Conservation (phyloP, 1,140 invertebrate genomes). For the Diabrotica virgifera region DNA sequence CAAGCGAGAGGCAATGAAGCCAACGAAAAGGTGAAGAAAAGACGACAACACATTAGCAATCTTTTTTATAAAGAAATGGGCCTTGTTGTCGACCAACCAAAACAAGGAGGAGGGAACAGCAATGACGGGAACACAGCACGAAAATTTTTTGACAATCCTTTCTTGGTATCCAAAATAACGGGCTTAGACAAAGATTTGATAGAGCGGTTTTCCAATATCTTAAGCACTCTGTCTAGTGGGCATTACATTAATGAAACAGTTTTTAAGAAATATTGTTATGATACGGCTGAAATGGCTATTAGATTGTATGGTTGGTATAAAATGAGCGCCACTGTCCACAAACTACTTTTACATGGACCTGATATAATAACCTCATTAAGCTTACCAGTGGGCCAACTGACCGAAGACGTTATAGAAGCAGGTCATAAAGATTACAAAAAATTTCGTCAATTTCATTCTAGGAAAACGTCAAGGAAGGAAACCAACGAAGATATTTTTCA, state of each 20-base stretch:
- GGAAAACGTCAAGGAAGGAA: neutral
- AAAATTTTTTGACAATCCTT: slow-evolving; percentile 41
- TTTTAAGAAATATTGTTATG: slow-evolving; percentile 5
- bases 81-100: too few relatives aligned
- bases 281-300: slow-evolving; percentile 13
- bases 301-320: slow-evolving; percentile 14
- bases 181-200: slow-evolving; percentile 39
- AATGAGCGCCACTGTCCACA: slow-evolving; percentile 18
- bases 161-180: slow-evolving; percentile 38
- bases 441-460: too few relatives aligned
- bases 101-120: too few relatives aligned
- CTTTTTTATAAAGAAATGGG: slow-evolving; percentile 23
- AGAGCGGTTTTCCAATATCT: slow-evolving; percentile 26
- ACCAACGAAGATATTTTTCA: slow-evolving; percentile 1
- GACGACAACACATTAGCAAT: slow-evolving; percentile 10
- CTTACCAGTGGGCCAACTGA: slow-evolving; percentile 14
- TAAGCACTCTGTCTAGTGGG: slow-evolving; percentile 1
- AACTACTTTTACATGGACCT: slow-evolving; percentile 16
- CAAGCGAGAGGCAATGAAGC: slow-evolving; percentile 17
- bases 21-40: slow-evolving; percentile 10
- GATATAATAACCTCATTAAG: slow-evolving; percentile 15
- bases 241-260: neutral
- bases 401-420: slow-evolving; percentile 17
- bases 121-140: too few relatives aligned
- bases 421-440: slow-evolving; percentile 17